Evolutionary conservation across 1,140 invertebrate species (phyloP).

Genomic region (Nylanderia fulva): DNA sequence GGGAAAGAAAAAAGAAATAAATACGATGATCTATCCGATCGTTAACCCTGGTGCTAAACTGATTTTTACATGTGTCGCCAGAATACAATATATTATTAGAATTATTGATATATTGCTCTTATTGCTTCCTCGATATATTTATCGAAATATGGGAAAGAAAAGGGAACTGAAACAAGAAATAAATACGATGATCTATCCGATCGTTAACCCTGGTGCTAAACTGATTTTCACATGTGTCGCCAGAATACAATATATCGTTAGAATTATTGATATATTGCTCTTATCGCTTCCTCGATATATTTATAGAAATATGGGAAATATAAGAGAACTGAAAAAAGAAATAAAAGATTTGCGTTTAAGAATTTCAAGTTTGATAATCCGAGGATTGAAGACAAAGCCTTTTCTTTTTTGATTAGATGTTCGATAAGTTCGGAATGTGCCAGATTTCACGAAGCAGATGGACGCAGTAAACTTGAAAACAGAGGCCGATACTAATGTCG

Average conservation of each 20-base stretch:
- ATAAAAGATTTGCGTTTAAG: not conserved
- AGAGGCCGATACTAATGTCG: constrained; percentile 9
- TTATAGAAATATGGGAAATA: not conserved
- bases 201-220: too few species aligned
- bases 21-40: not conserved
- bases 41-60: not conserved
- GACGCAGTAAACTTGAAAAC: not conserved
- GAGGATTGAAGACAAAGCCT: not conserved
- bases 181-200: too few species aligned
- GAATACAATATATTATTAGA: too few species aligned
- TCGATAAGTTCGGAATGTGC: not conserved
- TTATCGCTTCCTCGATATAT: too few species aligned
- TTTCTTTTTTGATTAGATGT: not conserved
- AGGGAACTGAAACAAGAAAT: too few species aligned
- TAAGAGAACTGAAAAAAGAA: not conserved
- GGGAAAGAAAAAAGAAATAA: not conserved
- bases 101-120: too few species aligned
- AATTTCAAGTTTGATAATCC: not conserved
- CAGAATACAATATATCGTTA: too few species aligned
- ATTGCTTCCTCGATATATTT: not conserved
- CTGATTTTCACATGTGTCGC: too few species aligned
- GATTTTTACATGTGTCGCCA: not conserved
- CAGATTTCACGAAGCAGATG: not conserved
- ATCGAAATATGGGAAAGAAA: too few species aligned
- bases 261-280: too few species aligned